Conservation (phyloP, 2,113 vertebrate species). For the Labeo catla region DNA sequence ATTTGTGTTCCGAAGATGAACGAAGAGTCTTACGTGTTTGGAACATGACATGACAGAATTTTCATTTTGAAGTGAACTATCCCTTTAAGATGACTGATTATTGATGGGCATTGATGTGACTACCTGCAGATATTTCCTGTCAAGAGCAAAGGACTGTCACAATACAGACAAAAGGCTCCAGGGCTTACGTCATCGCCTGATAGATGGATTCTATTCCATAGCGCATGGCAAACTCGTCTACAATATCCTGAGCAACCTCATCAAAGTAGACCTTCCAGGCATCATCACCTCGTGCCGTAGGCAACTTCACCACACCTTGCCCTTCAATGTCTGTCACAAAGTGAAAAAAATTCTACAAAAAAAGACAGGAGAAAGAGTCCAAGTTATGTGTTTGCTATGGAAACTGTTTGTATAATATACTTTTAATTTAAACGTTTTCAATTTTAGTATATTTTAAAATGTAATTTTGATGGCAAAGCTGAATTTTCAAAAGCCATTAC, state of each 20-base stretch:
- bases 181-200: constrained; percentile 97
- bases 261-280: constrained; percentile 98
- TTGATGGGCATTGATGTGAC: not conserved
- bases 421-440: too few relatives aligned
- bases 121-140: not conserved
- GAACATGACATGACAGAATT: too few relatives aligned
- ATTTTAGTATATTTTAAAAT: not conserved
- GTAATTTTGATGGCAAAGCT: not conserved
- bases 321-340: constrained; percentile 88
- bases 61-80: too few relatives aligned
- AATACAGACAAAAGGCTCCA: constrained; percentile 3
- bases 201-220: constrained; percentile 97
- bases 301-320: constrained; percentile 86
- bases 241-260: constrained; percentile 91
- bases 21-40: too few relatives aligned
- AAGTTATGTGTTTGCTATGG: not conserved
- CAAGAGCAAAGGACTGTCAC: not conserved
- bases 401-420: not conserved
- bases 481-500: not conserved
- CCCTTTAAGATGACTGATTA: not conserved
- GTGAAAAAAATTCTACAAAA: constrained; percentile 90
- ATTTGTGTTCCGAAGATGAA: too few relatives aligned
- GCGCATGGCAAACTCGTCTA: constrained; percentile 97
- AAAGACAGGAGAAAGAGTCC: not conserved
- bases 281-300: constrained; percentile 88